phyloP scores from a whole-genome alignment of 2,113 vertebrate genomes.

The Otocyon megalotis region DNA sequence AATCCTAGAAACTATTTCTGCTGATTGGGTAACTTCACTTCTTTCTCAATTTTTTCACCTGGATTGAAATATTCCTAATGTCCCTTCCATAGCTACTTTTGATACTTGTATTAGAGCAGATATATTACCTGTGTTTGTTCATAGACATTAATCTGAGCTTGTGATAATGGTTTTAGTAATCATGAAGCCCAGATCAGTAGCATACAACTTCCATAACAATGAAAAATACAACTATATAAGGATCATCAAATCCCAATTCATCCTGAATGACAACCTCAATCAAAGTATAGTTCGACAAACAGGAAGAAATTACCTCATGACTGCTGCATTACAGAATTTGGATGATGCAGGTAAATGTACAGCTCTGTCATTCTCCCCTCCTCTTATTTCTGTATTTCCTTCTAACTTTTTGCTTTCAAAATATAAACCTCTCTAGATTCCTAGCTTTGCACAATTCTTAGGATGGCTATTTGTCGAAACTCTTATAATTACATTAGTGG shows the following conservation, averaged over 20 bases:
- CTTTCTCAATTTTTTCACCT: neutral
- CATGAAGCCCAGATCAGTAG: neutral
- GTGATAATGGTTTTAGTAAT: conserved; percentile 63
- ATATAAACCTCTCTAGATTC: neutral
- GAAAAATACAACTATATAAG: neutral
- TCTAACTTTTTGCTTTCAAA: conserved; percentile 45
- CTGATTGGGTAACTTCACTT: neutral
- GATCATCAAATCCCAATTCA: neutral
- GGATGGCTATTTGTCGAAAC: neutral
- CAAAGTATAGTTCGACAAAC: neutral
- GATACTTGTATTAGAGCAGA: neutral
- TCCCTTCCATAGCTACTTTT: neutral
- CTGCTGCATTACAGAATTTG: neutral
- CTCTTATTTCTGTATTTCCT: neutral
- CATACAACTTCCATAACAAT: neutral
- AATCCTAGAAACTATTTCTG: neutral
- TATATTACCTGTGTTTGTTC: neutral
- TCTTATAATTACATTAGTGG: neutral
- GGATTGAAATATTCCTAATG: neutral
- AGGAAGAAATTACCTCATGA: neutral
- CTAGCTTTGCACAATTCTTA: neutral
- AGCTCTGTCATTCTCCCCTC: neutral
- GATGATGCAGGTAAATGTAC: conserved; percentile 51
- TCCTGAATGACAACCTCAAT: conserved; percentile 27
- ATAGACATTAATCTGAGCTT: conserved; percentile 55